These are phyloP conservation scores for Pseudomyrmex sp. DNA, from an alignment of 1,140 invertebrate genomes.

Conservation along the genomic window DNA sequence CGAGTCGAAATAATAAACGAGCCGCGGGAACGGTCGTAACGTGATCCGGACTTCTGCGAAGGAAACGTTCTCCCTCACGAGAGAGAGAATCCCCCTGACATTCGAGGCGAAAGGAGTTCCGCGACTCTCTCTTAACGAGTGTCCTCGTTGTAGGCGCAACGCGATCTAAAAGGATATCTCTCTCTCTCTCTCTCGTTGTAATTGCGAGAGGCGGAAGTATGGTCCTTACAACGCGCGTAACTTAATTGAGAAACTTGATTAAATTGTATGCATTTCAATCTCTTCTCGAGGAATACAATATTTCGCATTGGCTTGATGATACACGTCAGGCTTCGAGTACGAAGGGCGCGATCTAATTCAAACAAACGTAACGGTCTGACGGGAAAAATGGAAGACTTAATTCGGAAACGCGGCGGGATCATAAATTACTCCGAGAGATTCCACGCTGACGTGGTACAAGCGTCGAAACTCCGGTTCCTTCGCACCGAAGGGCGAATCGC, in stretches of 20 bases:
- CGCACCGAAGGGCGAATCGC: slow-evolving; percentile 44
- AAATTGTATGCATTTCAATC: neutral
- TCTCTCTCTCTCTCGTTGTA: neutral
- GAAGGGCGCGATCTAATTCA: slow-evolving; percentile 21
- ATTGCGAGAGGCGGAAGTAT: neutral
- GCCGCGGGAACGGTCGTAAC: slow-evolving; percentile 68
- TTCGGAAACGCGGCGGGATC: slow-evolving; percentile 39
- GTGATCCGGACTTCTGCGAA: slow-evolving; percentile 62
- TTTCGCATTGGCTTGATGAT: neutral
- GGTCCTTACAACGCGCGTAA: neutral
- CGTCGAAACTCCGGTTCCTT: slow-evolving; percentile 55
- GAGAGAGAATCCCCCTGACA: slow-evolving; percentile 63
- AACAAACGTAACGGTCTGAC: slow-evolving; percentile 36
- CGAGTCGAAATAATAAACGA: slow-evolving; percentile 78
- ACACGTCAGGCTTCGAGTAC: neutral
- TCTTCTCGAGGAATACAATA: neutral
- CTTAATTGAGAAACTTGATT: too few relatives aligned
- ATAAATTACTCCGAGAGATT: slow-evolving; percentile 61
- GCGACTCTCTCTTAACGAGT: slow-evolving; percentile 59
- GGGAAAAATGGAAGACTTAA: slow-evolving; percentile 67
- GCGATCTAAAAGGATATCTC: slow-evolving; percentile 39
- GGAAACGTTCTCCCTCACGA: too few relatives aligned
- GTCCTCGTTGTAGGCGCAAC: slow-evolving; percentile 27
- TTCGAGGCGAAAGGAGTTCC: slow-evolving; percentile 76
- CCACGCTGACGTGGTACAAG: slow-evolving; percentile 48